Evolutionary conservation across 2,888 invertebrate genomes (phyloP), one percentile per base, ranked within the genome.

Genomic region (Parelbella ahira): DNA sequence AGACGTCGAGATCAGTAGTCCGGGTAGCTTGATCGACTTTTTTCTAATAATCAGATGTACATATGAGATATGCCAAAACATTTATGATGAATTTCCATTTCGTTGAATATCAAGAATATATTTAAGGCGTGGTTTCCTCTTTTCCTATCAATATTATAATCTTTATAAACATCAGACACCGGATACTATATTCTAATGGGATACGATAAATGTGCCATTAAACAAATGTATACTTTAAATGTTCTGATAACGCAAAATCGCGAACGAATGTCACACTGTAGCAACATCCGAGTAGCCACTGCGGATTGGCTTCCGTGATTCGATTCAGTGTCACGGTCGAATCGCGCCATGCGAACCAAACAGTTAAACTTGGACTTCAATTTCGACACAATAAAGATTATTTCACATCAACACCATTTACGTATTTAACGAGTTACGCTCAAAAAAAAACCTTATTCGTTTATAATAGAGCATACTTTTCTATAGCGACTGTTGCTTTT

Each of bases 301-400:
- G 33, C 27, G 28, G 13, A 21, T 10, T 33, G 48, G 52, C 57
- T 62, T 61, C 61, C 56, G 56, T 49, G 48, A 56, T 55, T 48
- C 45, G 28, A 44, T 46, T 54, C 61, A 61, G 58, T 53, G 51
- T 47, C 49, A 51, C 43, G 41, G 41, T 21, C 33, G 27, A 27
- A n/a, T 9, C 20, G 18, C 7, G 23, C 30, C 30, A 6, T 12
- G 0, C 21, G 20, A 15, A 7, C 19, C 10, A 10, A 6, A n/a
- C n/a, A n/a, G n/a, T n/a, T n/a, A n/a, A n/a, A n/a, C 8, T 18
- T 18, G 8, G 24, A 24, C 13, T 28, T 34, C 21, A 33, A 6
- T 12, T 0, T 1, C 4, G 4, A 33, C 15, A 1, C 4, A 9
- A 33, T 33, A 41, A 33, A 9, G 19, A 13, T 0, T 11, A 25